phyloP scores from a whole-genome alignment of 2,888 invertebrate species.

The Pseudococcus longispinus region DNA sequence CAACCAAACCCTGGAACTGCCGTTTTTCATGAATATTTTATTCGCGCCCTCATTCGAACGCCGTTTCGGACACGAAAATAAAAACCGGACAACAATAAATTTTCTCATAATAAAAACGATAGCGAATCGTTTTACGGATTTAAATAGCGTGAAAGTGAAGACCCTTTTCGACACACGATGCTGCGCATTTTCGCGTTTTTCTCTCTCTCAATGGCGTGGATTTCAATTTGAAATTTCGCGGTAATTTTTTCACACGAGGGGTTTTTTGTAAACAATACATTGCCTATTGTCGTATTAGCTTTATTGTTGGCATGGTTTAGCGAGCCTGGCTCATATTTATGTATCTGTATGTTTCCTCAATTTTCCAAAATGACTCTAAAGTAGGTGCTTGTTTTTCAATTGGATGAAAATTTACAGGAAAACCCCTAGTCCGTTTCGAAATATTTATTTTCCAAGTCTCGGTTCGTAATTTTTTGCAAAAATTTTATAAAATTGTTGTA shows the following conservation, averaged over 20 bases:
- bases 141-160: slow-evolving; percentile 45
- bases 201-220: background rate
- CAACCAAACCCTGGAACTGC: slow-evolving; percentile 39
- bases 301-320: background rate
- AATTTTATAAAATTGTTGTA: no score
- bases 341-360: background rate
- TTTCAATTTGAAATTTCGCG: slow-evolving; percentile 18
- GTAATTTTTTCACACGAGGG: background rate
- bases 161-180: slow-evolving; percentile 43
- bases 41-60: slow-evolving; percentile 39
- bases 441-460: no score
- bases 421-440: no score
- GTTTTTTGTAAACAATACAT: background rate
- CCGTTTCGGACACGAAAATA: slow-evolving; percentile 41
- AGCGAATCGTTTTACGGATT: slow-evolving; percentile 44
- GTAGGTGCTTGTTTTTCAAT: no score
- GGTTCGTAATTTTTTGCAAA: no score
- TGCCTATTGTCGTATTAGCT: background rate
- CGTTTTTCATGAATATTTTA: slow-evolving; percentile 45
- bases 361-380: no score
- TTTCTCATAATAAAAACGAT: slow-evolving; percentile 40
- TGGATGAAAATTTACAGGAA: no score
- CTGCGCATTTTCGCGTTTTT: slow-evolving; percentile 10
- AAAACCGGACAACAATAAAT: slow-evolving; percentile 43
- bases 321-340: background rate